Base-by-base conservation (phyloP, 1,140 invertebrate genomes). In the Hylyphantes graminicola region DNA sequence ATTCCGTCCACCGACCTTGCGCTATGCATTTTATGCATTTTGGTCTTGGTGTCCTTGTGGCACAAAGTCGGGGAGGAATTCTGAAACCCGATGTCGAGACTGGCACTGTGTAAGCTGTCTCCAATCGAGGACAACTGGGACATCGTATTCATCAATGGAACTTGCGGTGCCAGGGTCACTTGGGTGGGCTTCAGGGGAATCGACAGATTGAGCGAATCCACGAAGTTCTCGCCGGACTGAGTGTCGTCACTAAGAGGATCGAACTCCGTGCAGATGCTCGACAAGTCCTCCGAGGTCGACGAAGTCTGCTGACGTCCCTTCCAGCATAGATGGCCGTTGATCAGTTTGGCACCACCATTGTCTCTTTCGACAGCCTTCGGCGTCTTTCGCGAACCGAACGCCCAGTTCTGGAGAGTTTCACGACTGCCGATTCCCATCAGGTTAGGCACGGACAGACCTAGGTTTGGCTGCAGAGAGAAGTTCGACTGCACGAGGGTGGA, bases 291-390 rank as follows among this genome's bases (percentile, higher is more conserved):
- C 7, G 79, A 73, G 5, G 19, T 4, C 0, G 76, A 78, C n/a
- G 50, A 15, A 74, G 54, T 53, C 54, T 53, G 15, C 35, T 70
- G 4, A 48, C 59, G 7, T 73, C 82, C 72, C 53, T 85, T 85
- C 82, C 82, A 85, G 12, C 82, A 84, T 15, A 85, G 74, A 61
- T 85, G 82, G 15, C 81, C 82, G 19, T 85, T 85, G 4, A 85
- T 74, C 10, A 85, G 54, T 57, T 77, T 85, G 54, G 73, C 73
- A 70, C 82, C 74, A 53, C 50, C 59, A 17, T 64, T 21, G 0
- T 15, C 21, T n/a, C 10, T 77, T 17, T 21, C 21, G 7, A 15
- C 55, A 7, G 13, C 13, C 13, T 21, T 61, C 5, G 74, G 35
- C 6, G 61, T 48, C 35, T 68, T 68, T 7, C 73, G 53, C 3